These are phyloP conservation scores for Pseudanteris insignis DNA, from an alignment of 2,888 invertebrate genomes.

Conservation along the genomic window DNA sequence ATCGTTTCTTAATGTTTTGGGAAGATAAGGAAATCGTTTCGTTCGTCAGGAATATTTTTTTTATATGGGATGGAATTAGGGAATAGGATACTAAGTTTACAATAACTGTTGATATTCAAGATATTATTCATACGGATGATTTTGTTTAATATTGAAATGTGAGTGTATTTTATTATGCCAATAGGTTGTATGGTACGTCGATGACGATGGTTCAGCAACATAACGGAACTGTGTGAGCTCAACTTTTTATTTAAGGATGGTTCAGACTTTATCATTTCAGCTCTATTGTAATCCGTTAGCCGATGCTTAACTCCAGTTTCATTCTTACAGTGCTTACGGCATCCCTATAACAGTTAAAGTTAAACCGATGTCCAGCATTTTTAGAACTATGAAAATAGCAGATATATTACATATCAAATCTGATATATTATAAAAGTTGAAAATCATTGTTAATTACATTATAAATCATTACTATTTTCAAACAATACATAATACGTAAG, in stretches of 20 bases:
- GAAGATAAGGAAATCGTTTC: slow-evolving; percentile 28
- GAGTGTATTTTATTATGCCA: slow-evolving; percentile 55
- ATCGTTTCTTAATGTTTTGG: slow-evolving; percentile 2
- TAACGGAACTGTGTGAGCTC: slow-evolving; percentile 54
- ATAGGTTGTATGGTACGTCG: slow-evolving; percentile 56
- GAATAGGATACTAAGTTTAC: slow-evolving; percentile 58
- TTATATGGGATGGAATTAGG: slow-evolving; percentile 47
- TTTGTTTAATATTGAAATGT: slow-evolving; percentile 58
- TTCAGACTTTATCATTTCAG: slow-evolving; percentile 59
- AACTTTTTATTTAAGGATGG: slow-evolving; percentile 55
- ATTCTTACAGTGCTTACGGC: slow-evolving; percentile 64
- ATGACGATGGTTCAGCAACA: slow-evolving; percentile 52
- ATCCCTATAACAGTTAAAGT: slow-evolving; percentile 51
- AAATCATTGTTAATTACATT: too few species aligned
- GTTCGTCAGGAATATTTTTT: slow-evolving; percentile 40
- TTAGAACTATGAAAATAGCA: too few species aligned
- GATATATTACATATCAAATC: neutral
- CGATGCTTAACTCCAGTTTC: slow-evolving; percentile 61
- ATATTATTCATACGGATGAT: slow-evolving; percentile 64
- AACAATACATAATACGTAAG: too few species aligned
- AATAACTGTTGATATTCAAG: slow-evolving; percentile 64
- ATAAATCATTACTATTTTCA: too few species aligned
- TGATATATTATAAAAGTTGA: neutral
- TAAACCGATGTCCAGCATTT: neutral
- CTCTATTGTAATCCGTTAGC: slow-evolving; percentile 63